Evolutionary conservation across 2,888 invertebrate species (phyloP).

Genomic region (Andrena trimmerana): DNA sequence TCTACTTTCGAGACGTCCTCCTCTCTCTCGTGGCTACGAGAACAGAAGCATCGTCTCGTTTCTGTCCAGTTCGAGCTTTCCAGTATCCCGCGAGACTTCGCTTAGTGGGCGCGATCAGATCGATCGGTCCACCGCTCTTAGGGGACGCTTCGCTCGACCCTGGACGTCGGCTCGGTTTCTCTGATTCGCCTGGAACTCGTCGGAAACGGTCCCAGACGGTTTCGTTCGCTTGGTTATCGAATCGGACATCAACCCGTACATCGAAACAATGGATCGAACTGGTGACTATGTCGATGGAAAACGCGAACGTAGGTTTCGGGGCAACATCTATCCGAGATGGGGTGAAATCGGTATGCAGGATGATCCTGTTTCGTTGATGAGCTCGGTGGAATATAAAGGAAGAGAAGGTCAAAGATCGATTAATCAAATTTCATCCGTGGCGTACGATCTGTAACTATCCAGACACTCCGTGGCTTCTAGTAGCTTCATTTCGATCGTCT

Average conservation of each 20-base stretch:
- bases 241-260: conserved; percentile 2
- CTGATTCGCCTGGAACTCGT: conserved; percentile 47
- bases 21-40: conserved; percentile 10
- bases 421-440: conserved; percentile 1
- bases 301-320: conserved; percentile 21
- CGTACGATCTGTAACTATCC: background rate
- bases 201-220: conserved; percentile 19
- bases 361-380: background rate
- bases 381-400: background rate
- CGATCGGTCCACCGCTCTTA: background rate
- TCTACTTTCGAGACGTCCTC: conserved; percentile 44
- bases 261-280: conserved; percentile 7
- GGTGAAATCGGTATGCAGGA: conserved; percentile 8
- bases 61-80: conserved; percentile 43
- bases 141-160: conserved; percentile 31
- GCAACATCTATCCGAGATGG: conserved; percentile 8
- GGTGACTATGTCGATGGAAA: conserved; percentile 11
- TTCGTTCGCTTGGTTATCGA: conserved; percentile 28
- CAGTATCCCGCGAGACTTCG: background rate
- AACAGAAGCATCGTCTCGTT: conserved; percentile 35
- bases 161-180: conserved; percentile 64
- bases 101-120: background rate
- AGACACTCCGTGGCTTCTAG: background rate
- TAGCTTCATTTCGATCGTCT: background rate
- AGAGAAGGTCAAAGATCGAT: conserved; percentile 20